A percentile compares a stretch with the other conserved stretches of the same genome.
These are phyloP conservation scores for Rhopalosiphum padi DNA, from an alignment of 1,140 invertebrate genomes.

Conservation along the genomic window DNA sequence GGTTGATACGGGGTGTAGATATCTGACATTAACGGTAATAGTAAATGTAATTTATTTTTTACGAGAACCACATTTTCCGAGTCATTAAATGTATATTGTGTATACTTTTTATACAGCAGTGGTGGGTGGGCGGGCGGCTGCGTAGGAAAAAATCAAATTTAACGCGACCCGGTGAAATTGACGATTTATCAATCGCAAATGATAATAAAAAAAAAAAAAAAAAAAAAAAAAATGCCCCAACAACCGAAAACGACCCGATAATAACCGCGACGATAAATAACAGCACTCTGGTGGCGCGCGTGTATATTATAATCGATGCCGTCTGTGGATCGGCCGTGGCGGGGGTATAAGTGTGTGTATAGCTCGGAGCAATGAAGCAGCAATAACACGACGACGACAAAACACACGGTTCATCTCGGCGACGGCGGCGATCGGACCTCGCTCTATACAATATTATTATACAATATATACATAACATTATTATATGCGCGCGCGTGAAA, in stretches of 20 bases:
- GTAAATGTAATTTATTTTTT: constrained; percentile 19
- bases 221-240: not conserved
- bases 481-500: not conserved
- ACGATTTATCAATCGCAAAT: not conserved
- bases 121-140: too few species aligned
- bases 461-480: not conserved
- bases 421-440: not conserved
- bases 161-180: not conserved
- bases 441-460: not conserved
- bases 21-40: constrained; percentile 30
- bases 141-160: not conserved
- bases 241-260: not conserved
- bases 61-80: constrained; percentile 17
- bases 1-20: not conserved
- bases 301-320: not conserved
- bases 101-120: not conserved
- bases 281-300: not conserved
- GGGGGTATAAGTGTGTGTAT: not conserved
- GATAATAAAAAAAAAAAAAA: not conserved
- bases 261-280: not conserved
- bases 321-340: not conserved
- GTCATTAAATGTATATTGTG: not conserved
- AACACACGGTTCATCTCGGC: not conserved
- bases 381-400: not conserved
- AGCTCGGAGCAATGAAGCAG: not conserved